Conservation (phyloP, 2,113 vertebrate species). For the Artemisiospiza belli region DNA sequence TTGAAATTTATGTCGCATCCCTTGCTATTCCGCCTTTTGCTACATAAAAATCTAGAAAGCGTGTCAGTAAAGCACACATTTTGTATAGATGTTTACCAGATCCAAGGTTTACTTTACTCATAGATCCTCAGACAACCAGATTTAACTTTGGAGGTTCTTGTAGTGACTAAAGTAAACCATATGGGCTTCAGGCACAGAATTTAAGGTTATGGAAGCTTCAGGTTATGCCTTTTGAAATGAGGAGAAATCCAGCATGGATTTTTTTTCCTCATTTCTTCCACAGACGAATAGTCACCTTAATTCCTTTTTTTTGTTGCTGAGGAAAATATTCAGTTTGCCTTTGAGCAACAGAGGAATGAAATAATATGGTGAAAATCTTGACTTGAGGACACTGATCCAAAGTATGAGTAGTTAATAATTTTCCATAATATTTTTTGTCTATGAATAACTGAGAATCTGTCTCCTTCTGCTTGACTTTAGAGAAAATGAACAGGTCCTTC, state of each 20-base stretch:
- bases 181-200: neutral
- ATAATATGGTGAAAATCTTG: neutral
- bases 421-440: neutral
- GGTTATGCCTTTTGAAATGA: neutral
- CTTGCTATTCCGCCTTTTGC: neutral
- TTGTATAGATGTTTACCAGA: neutral
- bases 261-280: neutral
- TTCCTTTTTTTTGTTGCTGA: neutral
- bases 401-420: neutral
- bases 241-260: neutral
- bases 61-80: neutral
- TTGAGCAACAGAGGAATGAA: neutral
- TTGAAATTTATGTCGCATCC: neutral
- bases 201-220: neutral
- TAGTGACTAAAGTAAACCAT: neutral
- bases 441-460: neutral
- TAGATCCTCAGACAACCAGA: neutral
- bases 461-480: neutral
- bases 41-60: neutral
- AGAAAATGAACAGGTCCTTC: neutral
- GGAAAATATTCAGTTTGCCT: neutral
- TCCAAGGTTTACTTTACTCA: neutral
- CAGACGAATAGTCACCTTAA: neutral
- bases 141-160: neutral
- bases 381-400: neutral